Percentiles rank a stretch among this genome's conserved stretches.
phyloP scores from a whole-genome alignment of 2,113 vertebrate species.

The Scopus umbretta region DNA sequence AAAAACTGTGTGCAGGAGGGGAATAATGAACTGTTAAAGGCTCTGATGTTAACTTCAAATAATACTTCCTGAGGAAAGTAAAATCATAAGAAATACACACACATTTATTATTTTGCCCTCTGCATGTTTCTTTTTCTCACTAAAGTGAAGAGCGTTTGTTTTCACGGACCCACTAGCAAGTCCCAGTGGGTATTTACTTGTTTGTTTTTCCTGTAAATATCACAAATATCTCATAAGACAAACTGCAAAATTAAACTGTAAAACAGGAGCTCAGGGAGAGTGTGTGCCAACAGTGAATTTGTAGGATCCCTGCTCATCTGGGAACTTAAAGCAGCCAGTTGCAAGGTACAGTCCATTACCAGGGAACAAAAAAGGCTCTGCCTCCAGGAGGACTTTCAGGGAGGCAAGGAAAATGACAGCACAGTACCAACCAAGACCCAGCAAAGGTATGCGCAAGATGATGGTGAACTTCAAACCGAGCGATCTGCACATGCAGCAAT shows the following conservation, averaged over 20 bases:
- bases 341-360: not conserved
- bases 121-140: not conserved
- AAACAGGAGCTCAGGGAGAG: not conserved
- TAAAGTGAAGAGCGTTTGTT: not conserved
- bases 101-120: not conserved
- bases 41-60: not conserved
- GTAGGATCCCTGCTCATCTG: not conserved
- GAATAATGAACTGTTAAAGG: not conserved
- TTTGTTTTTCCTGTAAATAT: not conserved
- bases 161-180: not conserved
- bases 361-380: not conserved
- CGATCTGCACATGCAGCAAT: not conserved
- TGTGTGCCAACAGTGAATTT: not conserved
- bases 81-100: not conserved
- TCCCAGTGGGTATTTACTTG: not conserved
- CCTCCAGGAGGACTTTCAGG: not conserved
- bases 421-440: fast-evolving
- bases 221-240: not conserved
- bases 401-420: not conserved
- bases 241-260: not conserved
- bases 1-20: not conserved
- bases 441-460: not conserved
- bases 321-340: not conserved
- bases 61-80: not conserved
- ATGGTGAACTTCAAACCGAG: not conserved